Base-by-base conservation (phyloP, 2,888 invertebrate genomes). In the Chydorus sphaericus region DNA sequence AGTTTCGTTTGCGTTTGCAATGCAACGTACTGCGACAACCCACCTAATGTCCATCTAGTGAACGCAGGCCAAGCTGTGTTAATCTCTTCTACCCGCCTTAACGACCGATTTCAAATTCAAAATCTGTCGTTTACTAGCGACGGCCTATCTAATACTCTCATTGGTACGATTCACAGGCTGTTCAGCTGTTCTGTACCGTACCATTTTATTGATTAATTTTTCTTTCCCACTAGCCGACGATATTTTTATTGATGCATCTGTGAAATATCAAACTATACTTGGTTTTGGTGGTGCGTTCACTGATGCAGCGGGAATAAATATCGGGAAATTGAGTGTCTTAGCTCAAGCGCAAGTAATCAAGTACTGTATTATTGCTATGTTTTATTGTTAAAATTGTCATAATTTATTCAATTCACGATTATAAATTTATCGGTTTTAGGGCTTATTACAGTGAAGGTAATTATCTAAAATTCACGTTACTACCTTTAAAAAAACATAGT, bases 241-340 rank as follows among this genome's bases (percentile, higher is more conserved):
- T 38, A 51, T 62, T 23, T 23, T 36, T 31, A 38, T 62, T 1
- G 55, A 62, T 44, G 16, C 59, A 20, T 55, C 52, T 23, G 30
- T 26, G 31, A 70, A 66, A 5, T 78, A 73, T 63, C 91, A 92
- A 68, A 72, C 65, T 23, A 82, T 92, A 23, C 67, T 79, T 59
- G 92, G 92, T 0, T 92, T 87, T 67, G 92, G 92, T 1, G 91
- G 87, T 0, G 85, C 90, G 0, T 85, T 91, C 59, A 92, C 91
- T 1, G 77, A 77, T 65, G 68, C 76, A 10, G 72, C 77, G 3
- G 81, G 82, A 0, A 79, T 87, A 16, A 86, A 87, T 67, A 79
- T 88, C 64, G 70, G 72, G 7, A 75, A 71, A n/a, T 69, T 89
- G 14, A 76, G 79, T 0, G 66, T 70, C 31, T 65, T 62, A 2